Evolutionary conservation across 2,797 vertebrate genomes (phyloP).

Genomic region (Melanotaenia trifasciata): DNA sequence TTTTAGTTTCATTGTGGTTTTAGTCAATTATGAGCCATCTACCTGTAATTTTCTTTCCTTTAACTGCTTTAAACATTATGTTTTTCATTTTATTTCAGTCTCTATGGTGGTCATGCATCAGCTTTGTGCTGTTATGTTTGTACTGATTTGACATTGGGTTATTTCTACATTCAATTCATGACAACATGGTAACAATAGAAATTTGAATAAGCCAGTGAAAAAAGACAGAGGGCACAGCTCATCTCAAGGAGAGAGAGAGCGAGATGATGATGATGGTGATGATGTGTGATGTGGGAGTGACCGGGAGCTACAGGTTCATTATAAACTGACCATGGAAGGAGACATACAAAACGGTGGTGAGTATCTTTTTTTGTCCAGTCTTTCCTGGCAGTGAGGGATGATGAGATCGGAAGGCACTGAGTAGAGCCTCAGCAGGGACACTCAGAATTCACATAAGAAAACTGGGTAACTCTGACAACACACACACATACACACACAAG

Average conservation of each 20-base stretch:
- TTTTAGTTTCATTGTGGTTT: not conserved
- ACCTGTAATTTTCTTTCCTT: too few relatives aligned
- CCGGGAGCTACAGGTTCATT: conserved; percentile 60
- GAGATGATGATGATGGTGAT: conserved; percentile 17
- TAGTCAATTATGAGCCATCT: too few relatives aligned
- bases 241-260: not conserved
- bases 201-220: not conserved
- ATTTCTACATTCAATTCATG: not conserved
- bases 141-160: not conserved
- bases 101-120: too few relatives aligned
- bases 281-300: conserved; percentile 72
- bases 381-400: conserved; percentile 49
- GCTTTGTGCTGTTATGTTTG: too few relatives aligned
- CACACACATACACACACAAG: not conserved
- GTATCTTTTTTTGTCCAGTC: conserved; percentile 28
- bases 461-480: conserved; percentile 44
- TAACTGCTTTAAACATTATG: too few relatives aligned
- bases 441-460: conserved; percentile 30
- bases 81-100: too few relatives aligned
- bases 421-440: conserved; percentile 49
- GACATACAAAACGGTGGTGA: conserved; percentile 37
- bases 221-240: not conserved
- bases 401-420: conserved; percentile 40
- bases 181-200: not conserved
- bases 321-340: conserved; percentile 67